Base-by-base conservation (phyloP, 1,140 invertebrate species). In the Bombus picipes region DNA sequence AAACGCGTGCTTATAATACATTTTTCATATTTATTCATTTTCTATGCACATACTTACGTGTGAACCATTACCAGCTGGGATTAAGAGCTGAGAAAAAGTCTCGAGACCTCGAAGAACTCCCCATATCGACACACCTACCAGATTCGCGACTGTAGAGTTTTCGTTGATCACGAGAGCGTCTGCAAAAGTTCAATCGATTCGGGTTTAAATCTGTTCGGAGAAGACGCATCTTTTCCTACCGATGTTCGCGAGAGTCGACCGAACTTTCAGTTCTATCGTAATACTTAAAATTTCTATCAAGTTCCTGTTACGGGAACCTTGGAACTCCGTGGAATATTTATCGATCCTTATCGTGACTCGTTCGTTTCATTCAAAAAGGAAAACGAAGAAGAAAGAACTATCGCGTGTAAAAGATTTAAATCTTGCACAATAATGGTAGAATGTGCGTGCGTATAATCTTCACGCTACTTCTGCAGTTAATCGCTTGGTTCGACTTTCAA, bases 21-120 rank as follows among this genome's bases (percentile, higher is more conserved):
- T 25, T 70, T 9, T 5, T 10, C 9, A 10, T 10, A 71, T 41
- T 32, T 34, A 10, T 81, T 8, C n/a, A 5, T 79, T 25, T 57
- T n/a, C 6, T 15, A 34, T 34, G 43, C 10, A 5, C 2, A 22
- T 53, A 94, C 85, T 95, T 93, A 96, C 96, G 72, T 92, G 93
- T 13, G 93, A 83, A 43, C 94, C 93, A 84, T 95, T 93, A 2
- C 95, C 93, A 47, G 94, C 91, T 1, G 96, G 78, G 87, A 96
- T 96, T 9, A 97, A 93, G 1, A 98, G 92, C 89, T 98, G 98
- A 2, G 96, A 96, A 92, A 98, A 97, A 3, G 97, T 97, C 95
- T 98, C 98, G 62, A 98, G 93, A 0, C 97, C 98, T 89, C 97
- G 94, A 34, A 98, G 91, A 72, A 97, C 96, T 25, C 98, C 98